Evolutionary conservation across 2,797 vertebrate genomes (phyloP), one percentile per base, ranked within the genome.

Genomic region (Thalassophryne amazonica): DNA sequence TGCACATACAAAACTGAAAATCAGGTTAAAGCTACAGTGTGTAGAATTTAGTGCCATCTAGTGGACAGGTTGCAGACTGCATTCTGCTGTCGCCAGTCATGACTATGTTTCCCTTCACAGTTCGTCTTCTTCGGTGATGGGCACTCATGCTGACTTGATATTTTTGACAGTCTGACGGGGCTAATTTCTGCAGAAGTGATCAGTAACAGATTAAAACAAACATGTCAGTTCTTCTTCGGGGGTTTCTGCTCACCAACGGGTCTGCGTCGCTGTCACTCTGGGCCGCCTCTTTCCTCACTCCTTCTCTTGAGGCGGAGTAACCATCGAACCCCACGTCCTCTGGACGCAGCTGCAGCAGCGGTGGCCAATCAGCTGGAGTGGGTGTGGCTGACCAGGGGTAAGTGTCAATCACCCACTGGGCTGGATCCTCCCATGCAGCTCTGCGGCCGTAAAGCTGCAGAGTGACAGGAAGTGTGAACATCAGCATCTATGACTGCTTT

Each of bases 301-400:
- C 95, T 37, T 97, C 96, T 48, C 94, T 86, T 1, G 93, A 90
- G 63, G 92, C 21, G 0, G 94, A 93, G 83, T 94, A 98, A 37
- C 95, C 94, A 0, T 99, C 97, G 1, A 99, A 98, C 4, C 96
- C 96, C n/a, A 99, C 97, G 0, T 99, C 97, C 66, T 99, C 97
- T 0, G 97, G 97, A 6, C 97, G 88, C 27, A 99, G 93, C 87
- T 98, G 95, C 2, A 99, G 89, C 57, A 99, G 85, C 0, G 94
- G 93, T 1, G 96, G 95, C 96, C 96, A 99, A 60, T 99, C 96
- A 0, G 94, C 89, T 7, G 94, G 93, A 40, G 94, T 86, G 0
- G 93, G 92, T 16, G 84, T 89, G 32, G 92, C 90, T 0, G 91
- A 88, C 97, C 97, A 99, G 0, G 97, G 97, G 47, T 96, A 98